phyloP scores from a whole-genome alignment of 92 coral and sea anemone species.

The Diadumene lineata region DNA sequence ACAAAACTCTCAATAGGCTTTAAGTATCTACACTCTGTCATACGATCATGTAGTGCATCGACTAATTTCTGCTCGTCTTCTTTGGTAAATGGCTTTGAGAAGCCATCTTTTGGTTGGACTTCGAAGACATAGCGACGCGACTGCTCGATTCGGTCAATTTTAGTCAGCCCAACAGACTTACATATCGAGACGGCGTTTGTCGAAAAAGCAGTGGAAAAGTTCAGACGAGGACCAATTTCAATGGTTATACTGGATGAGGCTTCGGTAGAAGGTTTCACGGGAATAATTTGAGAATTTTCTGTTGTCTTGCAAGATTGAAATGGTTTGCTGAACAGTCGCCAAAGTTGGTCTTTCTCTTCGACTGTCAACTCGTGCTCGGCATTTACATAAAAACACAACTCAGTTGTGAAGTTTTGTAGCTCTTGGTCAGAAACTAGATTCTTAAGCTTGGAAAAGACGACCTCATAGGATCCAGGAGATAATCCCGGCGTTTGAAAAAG shows the following conservation, averaged over 20 bases:
- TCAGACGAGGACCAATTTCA: conserved; percentile 94
- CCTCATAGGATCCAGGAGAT: conserved; percentile 78
- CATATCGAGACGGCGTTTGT: conserved; percentile 97
- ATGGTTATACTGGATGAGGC: conserved; percentile 36
- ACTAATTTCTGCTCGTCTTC: conserved; percentile 74
- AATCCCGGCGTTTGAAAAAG: conserved; percentile 88
- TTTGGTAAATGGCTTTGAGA: conserved; percentile 35
- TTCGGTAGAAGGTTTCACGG: conserved; percentile 14
- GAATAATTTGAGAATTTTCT: conserved; percentile 47
- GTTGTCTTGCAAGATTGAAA: conserved; percentile 73
- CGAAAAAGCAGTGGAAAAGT: conserved; percentile 98
- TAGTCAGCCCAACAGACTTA: conserved; percentile 75
- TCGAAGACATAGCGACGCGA: conserved; percentile 74
- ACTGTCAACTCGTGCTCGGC: conserved; percentile 48
- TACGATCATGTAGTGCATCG: conserved; percentile 79
- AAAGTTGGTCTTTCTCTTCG: conserved; percentile 47
- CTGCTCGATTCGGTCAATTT: conserved; percentile 77
- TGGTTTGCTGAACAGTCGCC: conserved; percentile 75
- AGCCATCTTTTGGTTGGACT: conserved; percentile 38
- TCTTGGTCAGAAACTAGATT: conserved; percentile 48
- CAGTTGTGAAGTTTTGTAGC: conserved; percentile 62
- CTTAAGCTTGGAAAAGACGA: conserved; percentile 57
- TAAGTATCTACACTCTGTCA: conserved; percentile 90
- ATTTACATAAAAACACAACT: conserved; percentile 77
- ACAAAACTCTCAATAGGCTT: conserved; percentile 78